Conservation (phyloP, 2,113 vertebrate species). For the Pitta sordida region DNA sequence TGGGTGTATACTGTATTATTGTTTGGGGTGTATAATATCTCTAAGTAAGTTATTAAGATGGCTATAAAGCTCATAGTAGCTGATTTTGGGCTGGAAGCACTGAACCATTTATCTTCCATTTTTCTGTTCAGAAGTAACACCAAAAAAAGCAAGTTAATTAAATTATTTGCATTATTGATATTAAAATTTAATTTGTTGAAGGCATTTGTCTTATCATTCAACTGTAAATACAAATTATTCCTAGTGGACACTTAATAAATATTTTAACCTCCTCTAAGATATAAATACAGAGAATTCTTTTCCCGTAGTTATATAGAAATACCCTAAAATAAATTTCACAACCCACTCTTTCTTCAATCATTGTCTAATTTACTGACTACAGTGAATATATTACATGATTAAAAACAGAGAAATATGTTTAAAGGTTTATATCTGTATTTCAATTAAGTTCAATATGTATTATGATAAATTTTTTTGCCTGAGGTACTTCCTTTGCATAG, state of each 20-base stretch:
- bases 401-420: conserved; percentile 32
- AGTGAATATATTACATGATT: conserved; percentile 50
- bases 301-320: neutral
- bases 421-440: conserved; percentile 57
- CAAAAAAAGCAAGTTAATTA: neutral
- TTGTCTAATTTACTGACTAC: conserved; percentile 32
- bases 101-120: neutral
- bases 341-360: conserved; percentile 29
- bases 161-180: neutral
- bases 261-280: conserved; percentile 27
- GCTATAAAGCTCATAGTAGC: neutral
- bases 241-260: conserved; percentile 43
- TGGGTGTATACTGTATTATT: neutral
- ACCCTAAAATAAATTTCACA: conserved; percentile 26
- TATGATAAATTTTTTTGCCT: conserved; percentile 38
- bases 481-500: conserved; percentile 25
- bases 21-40: neutral
- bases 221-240: conserved; percentile 56
- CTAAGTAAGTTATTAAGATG: neutral
- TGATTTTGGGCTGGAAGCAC: neutral
- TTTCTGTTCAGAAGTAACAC: neutral
- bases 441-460: conserved; percentile 44
- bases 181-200: conserved; percentile 46
- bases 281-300: neutral
- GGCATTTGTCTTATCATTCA: neutral